phyloP scores from a whole-genome alignment of 2,113 vertebrate species.

The Vulpes ferrilata region DNA sequence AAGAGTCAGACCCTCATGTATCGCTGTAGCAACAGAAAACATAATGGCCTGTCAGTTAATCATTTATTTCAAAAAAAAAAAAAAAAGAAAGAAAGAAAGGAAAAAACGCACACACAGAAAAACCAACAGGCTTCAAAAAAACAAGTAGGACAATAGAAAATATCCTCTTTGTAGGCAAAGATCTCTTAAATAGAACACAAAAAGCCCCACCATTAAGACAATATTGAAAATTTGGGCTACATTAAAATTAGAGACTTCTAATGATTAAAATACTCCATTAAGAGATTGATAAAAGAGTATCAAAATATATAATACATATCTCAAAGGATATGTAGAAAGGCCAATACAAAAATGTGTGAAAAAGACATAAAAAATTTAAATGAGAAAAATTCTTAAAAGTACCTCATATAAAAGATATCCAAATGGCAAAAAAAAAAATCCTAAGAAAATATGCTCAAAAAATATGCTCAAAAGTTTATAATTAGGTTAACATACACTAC shows the following conservation, averaged over 20 bases:
- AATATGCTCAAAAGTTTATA: not conserved
- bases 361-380: not conserved
- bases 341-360: not conserved
- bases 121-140: not conserved
- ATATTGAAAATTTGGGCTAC: not conserved
- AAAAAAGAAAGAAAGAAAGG: not conserved
- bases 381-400: not conserved
- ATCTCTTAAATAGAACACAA: not conserved
- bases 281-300: not conserved
- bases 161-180: not conserved
- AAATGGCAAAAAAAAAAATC: not conserved
- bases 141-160: not conserved
- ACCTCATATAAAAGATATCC: not conserved
- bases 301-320: not conserved
- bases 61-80: not conserved
- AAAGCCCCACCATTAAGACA: not conserved
- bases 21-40: not conserved
- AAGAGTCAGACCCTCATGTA: not conserved
- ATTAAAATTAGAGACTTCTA: not conserved
- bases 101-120: no score
- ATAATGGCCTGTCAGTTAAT: not conserved
- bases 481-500: not conserved
- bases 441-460: not conserved
- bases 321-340: not conserved
- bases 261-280: not conserved